A percentile compares a stretch with the other conserved stretches of the same genome.
Evolutionary conservation across 2,888 invertebrate species (phyloP).

Genomic region (Troides oblongomaculatus): DNA sequence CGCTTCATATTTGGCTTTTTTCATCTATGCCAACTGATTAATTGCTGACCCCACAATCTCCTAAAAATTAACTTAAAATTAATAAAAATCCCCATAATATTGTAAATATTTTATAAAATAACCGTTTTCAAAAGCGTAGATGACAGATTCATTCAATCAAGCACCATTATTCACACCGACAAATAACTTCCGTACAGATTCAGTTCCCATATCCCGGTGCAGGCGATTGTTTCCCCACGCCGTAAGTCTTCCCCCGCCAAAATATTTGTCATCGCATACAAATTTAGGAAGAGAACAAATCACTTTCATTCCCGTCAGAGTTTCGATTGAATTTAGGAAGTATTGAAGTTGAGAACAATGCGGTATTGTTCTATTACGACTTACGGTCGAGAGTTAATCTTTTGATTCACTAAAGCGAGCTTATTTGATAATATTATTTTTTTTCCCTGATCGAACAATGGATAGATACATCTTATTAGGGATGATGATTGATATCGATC

Average conservation of each 20-base stretch:
- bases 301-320: constrained; percentile 31
- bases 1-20: no score
- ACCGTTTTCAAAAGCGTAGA: constrained; percentile 4
- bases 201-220: constrained; percentile 25
- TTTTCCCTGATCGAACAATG: constrained; percentile 45
- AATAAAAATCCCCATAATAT: no score
- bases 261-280: constrained; percentile 58
- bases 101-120: background rate
- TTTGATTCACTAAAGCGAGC: constrained; percentile 45
- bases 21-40: no score
- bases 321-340: constrained; percentile 55
- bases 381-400: constrained; percentile 44
- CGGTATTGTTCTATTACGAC: constrained; percentile 57
- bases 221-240: constrained; percentile 31
- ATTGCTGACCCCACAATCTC: no score
- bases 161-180: constrained; percentile 34
- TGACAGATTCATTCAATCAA: constrained; percentile 38
- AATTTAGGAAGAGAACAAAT: constrained; percentile 44
- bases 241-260: constrained; percentile 48
- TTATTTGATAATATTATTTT: constrained; percentile 50
- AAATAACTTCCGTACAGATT: constrained; percentile 36
- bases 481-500: constrained; percentile 46
- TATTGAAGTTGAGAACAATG: constrained; percentile 66
- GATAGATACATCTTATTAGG: constrained; percentile 43
- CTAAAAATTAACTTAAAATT: no score